Evolutionary conservation across 1,140 invertebrate species (phyloP).

Genomic region (Heliconius himera): DNA sequence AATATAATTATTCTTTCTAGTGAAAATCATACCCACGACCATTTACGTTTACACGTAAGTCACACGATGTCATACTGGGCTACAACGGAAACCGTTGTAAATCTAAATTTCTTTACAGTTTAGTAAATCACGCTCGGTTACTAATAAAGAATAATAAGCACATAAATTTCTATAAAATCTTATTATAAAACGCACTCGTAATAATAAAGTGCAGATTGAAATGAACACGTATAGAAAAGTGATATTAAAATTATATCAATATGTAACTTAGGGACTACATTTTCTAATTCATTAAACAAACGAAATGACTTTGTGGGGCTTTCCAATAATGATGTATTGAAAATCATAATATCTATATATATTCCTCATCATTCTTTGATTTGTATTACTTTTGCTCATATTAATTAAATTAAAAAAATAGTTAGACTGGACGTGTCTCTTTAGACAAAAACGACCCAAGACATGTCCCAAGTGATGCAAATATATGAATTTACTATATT

Average conservation of each 20-base stretch:
- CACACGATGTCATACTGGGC: too few relatives aligned
- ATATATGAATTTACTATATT: too few relatives aligned
- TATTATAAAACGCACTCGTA: not conserved
- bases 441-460: too few relatives aligned
- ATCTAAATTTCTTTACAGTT: too few relatives aligned
- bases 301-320: not conserved
- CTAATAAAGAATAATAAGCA: not conserved
- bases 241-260: not conserved
- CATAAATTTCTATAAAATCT: not conserved
- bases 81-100: too few relatives aligned
- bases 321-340: not conserved
- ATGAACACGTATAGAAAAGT: not conserved
- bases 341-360: not conserved
- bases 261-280: not conserved
- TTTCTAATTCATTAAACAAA: conserved; percentile 9
- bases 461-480: too few relatives aligned
- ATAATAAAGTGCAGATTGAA: not conserved
- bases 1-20: too few relatives aligned
- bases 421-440: not conserved
- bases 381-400: not conserved
- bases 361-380: too few relatives aligned
- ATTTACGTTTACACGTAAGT: too few relatives aligned
- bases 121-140: too few relatives aligned
- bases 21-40: too few relatives aligned
- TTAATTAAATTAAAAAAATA: not conserved